Evolutionary conservation across 2,113 vertebrate genomes (phyloP), one percentile per base, ranked within the genome.

Genomic region (Mionectes macconnelli): DNA sequence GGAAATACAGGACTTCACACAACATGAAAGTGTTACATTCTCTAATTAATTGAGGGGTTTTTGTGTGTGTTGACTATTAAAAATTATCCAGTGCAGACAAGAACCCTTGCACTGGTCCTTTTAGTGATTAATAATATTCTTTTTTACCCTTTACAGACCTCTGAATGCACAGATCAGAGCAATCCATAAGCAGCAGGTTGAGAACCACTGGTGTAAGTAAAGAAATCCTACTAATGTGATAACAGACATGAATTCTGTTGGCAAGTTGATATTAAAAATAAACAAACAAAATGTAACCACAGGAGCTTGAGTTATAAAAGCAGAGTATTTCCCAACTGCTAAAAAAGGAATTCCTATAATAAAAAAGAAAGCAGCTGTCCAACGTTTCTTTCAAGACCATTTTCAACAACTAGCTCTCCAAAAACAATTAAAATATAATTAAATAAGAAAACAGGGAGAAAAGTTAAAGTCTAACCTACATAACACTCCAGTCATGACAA

Each of bases 401-500:
- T 93, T 96, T 73, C 35, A 76, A 53, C 35, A 84, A 53, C 37
- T 4, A 40, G 31, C 14, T 33, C 10, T 68, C 37, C 37, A 60
- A 70, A 82, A 76, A 31, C 8, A 87, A 60, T 9, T 23, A 31
- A 80, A 62, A 1, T 7, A 64, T 14, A 52, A 87, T 8, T 27
- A 67, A 52, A 9, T 13, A 33, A 39, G 49, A 73, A 60, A 56
- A 40, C 11, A 17, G 3, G 28, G 17, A 20, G 14, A 56, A 69
- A 84, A 55, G 20, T 37, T 59, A 40, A 59, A 87, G 33, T 18
- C 57, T 68, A 25, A 42, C 57, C 50, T 49, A 10, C 12, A 72
- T 42, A 75, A 23, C 14, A 16, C 21, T 22, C 19, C 1, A 74
- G 27, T 40, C 62, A 85, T 0, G 0, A 28, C 30, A 53, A 82